These are phyloP conservation scores for Copsychus sechellarum DNA, from an alignment of 2,113 vertebrate genomes.

Conservation along the genomic window DNA sequence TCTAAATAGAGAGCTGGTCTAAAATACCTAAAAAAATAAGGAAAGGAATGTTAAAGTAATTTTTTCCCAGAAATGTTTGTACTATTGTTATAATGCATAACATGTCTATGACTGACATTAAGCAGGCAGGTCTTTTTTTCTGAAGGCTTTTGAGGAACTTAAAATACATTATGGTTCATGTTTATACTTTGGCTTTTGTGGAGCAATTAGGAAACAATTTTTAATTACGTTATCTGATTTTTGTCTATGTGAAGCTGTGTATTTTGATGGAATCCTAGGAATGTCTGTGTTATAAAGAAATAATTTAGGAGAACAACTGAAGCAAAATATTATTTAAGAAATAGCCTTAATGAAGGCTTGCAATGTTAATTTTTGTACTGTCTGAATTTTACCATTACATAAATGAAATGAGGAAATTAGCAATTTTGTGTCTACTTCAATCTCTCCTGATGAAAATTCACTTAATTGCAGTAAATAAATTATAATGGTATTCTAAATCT, in stretches of 20 bases:
- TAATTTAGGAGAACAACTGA: neutral
- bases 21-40: neutral
- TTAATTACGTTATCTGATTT: neutral
- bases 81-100: neutral
- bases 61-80: neutral
- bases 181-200: slow-evolving; percentile 8
- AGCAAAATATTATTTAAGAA: neutral
- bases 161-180: neutral
- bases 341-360: neutral
- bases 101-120: neutral
- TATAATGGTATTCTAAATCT: neutral
- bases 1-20: neutral
- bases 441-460: slow-evolving; percentile 2
- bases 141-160: neutral
- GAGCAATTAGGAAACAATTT: neutral
- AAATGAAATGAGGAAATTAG: neutral
- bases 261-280: neutral
- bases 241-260: neutral
- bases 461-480: slow-evolving; percentile 19
- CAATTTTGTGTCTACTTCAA: neutral
- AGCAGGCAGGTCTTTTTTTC: neutral
- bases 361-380: slow-evolving; percentile 12
- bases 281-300: neutral
- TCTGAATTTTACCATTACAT: neutral
- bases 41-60: neutral